phyloP scores from a whole-genome alignment of 2,888 invertebrate genomes.

The Eupithecia pulchellata region DNA sequence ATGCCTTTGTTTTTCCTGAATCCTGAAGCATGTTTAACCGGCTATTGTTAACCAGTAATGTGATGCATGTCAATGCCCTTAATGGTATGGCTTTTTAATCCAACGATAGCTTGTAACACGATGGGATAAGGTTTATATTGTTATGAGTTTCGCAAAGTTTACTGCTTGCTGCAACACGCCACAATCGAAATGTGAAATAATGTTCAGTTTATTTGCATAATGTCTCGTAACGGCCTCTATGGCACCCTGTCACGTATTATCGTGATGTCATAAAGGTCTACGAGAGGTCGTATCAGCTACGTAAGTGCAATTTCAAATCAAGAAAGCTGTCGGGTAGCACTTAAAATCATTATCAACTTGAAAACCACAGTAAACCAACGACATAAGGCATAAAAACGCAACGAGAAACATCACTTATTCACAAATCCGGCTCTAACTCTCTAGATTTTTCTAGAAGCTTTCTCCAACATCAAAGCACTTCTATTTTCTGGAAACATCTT shows the following conservation, averaged over 20 bases:
- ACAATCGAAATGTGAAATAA: conserved; percentile 67
- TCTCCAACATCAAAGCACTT: background rate
- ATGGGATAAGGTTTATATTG: conserved; percentile 35
- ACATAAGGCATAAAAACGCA: conserved; percentile 5
- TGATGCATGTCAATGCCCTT: conserved; percentile 69
- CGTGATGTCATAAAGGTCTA: conserved; percentile 50
- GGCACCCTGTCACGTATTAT: conserved; percentile 57
- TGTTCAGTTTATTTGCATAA: conserved; percentile 64
- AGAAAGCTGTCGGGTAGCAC: conserved; percentile 10
- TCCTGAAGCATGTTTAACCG: conserved; percentile 48
- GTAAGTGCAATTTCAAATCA: conserved; percentile 26
- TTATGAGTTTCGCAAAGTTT: conserved; percentile 31
- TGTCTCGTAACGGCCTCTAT: conserved; percentile 57
- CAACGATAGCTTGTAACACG: conserved; percentile 32
- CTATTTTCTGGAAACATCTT: conserved; percentile 5
- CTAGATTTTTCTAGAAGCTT: conserved; percentile 11
- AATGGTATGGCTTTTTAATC: conserved; percentile 60
- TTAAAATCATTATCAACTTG: conserved; percentile 8
- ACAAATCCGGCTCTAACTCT: background rate
- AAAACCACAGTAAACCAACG: conserved; percentile 6
- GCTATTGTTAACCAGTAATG: conserved; percentile 69
- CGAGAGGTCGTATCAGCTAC: conserved; percentile 28
- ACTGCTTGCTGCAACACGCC: conserved; percentile 55
- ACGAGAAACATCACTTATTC: conserved; percentile 11
- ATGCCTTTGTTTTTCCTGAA: conserved; percentile 54